Conservation (phyloP, 2,888 invertebrate genomes). For the Tholera decimalis region DNA sequence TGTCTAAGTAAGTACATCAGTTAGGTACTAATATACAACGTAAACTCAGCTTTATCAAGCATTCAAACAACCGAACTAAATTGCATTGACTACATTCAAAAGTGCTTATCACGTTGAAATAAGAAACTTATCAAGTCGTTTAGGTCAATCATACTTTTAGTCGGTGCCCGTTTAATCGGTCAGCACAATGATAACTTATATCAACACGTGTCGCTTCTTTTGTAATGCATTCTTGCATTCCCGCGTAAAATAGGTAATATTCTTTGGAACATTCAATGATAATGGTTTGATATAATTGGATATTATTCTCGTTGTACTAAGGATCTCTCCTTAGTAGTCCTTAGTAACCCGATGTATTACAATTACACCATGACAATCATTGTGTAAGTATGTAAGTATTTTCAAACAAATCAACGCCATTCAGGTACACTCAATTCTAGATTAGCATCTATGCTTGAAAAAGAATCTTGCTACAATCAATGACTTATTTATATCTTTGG, state of each 20-base stretch:
- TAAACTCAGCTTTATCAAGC: neutral
- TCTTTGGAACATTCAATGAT: neutral
- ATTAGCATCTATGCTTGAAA: slow-evolving; percentile 4
- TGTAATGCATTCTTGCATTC: slow-evolving; percentile 51
- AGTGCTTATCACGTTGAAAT: slow-evolving; percentile 53
- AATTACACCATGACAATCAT: slow-evolving; percentile 42
- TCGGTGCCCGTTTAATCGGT: slow-evolving; percentile 46
- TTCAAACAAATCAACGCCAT: slow-evolving; percentile 23
- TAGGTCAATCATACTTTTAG: slow-evolving; percentile 53
- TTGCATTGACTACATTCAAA: slow-evolving; percentile 32
- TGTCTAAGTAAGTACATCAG: no score
- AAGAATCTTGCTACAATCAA: no score
- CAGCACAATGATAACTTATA: slow-evolving; percentile 52
- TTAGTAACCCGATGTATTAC: no score
- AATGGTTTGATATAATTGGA: slow-evolving; percentile 1
- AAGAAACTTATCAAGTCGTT: slow-evolving; percentile 54
- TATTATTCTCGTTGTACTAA: neutral
- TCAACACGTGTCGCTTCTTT: slow-evolving; percentile 44
- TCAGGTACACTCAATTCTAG: no score
- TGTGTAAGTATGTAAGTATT: slow-evolving; percentile 20
- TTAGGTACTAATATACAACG: slow-evolving; percentile 3
- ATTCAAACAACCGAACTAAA: slow-evolving; percentile 14
- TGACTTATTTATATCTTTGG: slow-evolving; percentile 8
- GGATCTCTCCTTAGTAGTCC: no score
- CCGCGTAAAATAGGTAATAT: slow-evolving; percentile 18